Evolutionary conservation across 1,140 invertebrate genomes (phyloP).

Genomic region (Drosophila punjabiensis): DNA sequence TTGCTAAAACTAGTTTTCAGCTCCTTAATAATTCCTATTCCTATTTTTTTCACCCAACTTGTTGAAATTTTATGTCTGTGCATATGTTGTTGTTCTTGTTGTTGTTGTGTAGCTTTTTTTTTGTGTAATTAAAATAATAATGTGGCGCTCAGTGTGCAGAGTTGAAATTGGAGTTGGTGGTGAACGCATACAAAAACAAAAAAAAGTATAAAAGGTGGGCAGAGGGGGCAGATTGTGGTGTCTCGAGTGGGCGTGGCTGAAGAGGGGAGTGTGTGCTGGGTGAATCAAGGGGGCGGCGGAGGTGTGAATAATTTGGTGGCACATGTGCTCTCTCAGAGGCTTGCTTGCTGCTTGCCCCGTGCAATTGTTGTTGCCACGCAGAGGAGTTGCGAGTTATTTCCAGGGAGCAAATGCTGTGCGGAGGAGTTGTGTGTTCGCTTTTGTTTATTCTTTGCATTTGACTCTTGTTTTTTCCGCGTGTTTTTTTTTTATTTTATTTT

Average conservation of each 20-base stretch:
- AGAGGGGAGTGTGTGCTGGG: background rate
- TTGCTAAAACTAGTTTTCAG: background rate
- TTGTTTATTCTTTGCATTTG: conserved; percentile 58
- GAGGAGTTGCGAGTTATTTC: conserved; percentile 9
- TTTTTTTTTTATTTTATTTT: conserved; percentile 1
- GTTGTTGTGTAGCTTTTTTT: conserved; percentile 19
- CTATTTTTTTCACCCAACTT: conserved; percentile 16
- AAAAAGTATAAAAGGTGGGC: background rate
- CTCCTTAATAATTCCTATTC: background rate
- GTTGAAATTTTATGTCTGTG: conserved; percentile 17
- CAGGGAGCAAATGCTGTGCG: background rate
- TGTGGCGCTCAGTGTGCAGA: conserved; percentile 52
- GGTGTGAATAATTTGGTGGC: conserved; percentile 76
- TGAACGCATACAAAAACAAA: conserved; percentile 1
- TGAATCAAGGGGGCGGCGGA: conserved; percentile 22
- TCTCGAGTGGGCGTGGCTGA: conserved; percentile 68
- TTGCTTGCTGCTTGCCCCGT: conserved; percentile 17
- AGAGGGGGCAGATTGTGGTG: conserved; percentile 23
- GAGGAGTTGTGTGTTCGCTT: conserved; percentile 26
- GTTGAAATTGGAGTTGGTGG: conserved; percentile 40
- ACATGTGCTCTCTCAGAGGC: conserved; percentile 57
- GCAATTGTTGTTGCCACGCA: conserved; percentile 54
- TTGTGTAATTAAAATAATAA: conserved; percentile 82
- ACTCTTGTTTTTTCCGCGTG: conserved; percentile 37
- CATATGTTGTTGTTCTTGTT: conserved; percentile 16